Conservation (phyloP, 2,113 vertebrate species). For the Sceloporus undulatus region DNA sequence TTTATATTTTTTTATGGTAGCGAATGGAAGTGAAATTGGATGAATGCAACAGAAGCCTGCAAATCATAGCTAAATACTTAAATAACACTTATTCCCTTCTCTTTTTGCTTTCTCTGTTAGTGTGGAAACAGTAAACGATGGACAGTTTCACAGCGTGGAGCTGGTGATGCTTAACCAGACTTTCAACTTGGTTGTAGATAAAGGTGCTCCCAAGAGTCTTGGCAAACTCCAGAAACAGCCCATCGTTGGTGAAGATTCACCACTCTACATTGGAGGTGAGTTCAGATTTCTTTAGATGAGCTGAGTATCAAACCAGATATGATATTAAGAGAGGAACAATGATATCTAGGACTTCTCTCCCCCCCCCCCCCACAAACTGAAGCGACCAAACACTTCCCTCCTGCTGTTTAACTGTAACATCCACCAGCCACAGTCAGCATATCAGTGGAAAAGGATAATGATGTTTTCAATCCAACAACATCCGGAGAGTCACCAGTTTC, state of each 20-base stretch:
- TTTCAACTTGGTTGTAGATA: conserved; percentile 95
- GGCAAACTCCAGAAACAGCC: conserved; percentile 93
- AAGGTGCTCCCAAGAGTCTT: conserved; percentile 92
- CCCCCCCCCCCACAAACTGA: not conserved
- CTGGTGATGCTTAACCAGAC: conserved; percentile 94
- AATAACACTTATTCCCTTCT: conserved; percentile 8
- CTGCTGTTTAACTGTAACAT: not conserved
- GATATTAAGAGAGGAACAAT: not conserved
- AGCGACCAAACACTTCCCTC: not conserved
- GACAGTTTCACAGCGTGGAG: conserved; percentile 94
- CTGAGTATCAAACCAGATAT: not conserved
- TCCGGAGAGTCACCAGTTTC: not conserved
- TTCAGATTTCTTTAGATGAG: not conserved
- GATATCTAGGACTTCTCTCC: not conserved
- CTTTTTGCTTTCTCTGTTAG: conserved; percentile 72
- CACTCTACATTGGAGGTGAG: conserved; percentile 95
- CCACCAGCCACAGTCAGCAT: no score
- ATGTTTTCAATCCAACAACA: not conserved
- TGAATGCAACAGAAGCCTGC: not conserved
- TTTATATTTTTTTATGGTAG: not conserved
- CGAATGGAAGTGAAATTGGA: fast-evolving
- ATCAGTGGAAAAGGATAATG: not conserved
- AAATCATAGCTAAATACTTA: not conserved
- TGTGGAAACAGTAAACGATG: conserved; percentile 96
- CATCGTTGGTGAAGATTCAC: conserved; percentile 87